Base-by-base conservation (phyloP, 2,888 invertebrate species). In the Lomographa bimaculata region DNA sequence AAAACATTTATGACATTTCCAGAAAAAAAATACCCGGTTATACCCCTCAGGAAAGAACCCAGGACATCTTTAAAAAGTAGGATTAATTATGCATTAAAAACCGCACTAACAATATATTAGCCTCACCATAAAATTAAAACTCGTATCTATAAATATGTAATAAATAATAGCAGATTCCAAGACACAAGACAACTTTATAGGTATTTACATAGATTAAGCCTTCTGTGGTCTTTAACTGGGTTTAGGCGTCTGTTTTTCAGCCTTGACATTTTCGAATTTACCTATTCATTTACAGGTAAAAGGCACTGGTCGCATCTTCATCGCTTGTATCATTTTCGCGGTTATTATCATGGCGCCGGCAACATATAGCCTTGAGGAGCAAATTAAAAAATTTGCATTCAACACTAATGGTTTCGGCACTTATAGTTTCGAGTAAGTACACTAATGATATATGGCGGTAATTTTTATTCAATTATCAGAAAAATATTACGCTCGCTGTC, bases 381-480 rank as follows among this genome's bases (percentile, higher is more conserved):
- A 71, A 57, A 75, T 81, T 37, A 76, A 71, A 63, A 84, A 76
- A 53, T 61, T 64, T 45, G 57, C 64, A 25, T 79, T 69, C 60
- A 86, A 84, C 63, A 82, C 73, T 57, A 84, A 86, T 66, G 87
- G 82, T 48, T 46, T 73, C 14, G 86, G 85, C 40, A 54, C 73
- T 30, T 89, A 89, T 49, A 89, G 85, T 59, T 89, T 86, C 53
- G 85, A 86, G 87, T 89, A 71, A 83, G 86, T 78, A 50, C 46
- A 25, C 30, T 3, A 39, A 53, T 48, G 32, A 45, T 46, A 42
- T 21, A 40, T 38, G 20, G 34, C 16, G 21, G 24, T 43, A 26
- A 37, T 37, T 28, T 36, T 30, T 17, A 34, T 26, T 34, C 7
- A 14, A 33, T 36, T 26, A 43, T 33, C 34, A 10, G 14, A 28